These are phyloP conservation scores for Epizoanthus illoricatus DNA, from an alignment of 92 coral and sea anemone genomes.

Conservation along the genomic window DNA sequence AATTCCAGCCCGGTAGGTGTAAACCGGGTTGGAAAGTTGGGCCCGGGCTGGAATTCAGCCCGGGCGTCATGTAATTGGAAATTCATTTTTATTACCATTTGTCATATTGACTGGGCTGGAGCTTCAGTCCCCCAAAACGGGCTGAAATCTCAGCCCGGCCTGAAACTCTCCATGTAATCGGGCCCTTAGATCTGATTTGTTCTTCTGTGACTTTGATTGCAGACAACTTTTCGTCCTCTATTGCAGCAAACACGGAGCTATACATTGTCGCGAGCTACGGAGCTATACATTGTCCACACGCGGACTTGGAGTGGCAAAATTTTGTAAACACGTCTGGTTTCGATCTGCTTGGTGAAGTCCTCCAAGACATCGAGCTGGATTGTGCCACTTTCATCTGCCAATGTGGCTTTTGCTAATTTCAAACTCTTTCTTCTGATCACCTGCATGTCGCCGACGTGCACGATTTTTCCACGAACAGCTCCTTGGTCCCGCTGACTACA, in stretches of 20 bases:
- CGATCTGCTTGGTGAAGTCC: not conserved
- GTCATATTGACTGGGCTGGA: too few species aligned
- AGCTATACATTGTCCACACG: too few species aligned
- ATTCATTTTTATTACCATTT: too few species aligned
- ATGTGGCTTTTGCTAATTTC: slow-evolving; percentile 17
- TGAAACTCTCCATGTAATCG: too few species aligned
- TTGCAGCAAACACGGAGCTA: not conserved
- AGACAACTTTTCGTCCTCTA: slow-evolving; percentile 10
- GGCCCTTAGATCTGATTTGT: slow-evolving; percentile 23
- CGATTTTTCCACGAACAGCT: slow-evolving; percentile 15
- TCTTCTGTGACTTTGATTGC: slow-evolving; percentile 8
- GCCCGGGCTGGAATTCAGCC: too few species aligned
- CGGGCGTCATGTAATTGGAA: too few species aligned
- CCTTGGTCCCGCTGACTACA: slow-evolving; percentile 28
- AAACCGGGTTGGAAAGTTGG: too few species aligned
- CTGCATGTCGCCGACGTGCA: slow-evolving; percentile 20
- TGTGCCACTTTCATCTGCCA: slow-evolving; percentile 31
- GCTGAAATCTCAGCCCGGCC: too few species aligned
- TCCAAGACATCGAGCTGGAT: slow-evolving; percentile 29
- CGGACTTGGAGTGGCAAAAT: slow-evolving; percentile 34
- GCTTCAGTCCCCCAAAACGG: too few species aligned
- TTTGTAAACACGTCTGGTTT: slow-evolving; percentile 22
- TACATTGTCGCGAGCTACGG: not conserved
- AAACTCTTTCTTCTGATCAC: not conserved
- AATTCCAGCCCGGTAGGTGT: too few species aligned